A percentile compares a stretch with the other conserved stretches of the same genome.
Evolutionary conservation across 2,888 invertebrate genomes (phyloP).

Genomic region (Parnassius mnemosyne): DNA sequence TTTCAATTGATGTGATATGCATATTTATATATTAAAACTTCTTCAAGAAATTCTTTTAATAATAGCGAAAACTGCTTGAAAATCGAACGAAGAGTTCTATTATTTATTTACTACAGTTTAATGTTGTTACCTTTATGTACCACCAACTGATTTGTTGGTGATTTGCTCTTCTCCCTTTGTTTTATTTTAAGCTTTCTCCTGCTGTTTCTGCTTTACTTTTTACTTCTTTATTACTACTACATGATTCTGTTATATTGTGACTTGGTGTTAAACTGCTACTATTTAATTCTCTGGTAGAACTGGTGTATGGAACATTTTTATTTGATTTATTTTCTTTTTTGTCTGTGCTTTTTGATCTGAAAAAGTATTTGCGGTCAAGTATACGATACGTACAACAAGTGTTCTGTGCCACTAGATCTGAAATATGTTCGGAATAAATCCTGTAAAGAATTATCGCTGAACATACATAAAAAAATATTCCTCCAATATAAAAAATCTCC

Average conservation of each 20-base stretch:
- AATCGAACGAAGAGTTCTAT: too few species aligned
- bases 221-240: conserved; percentile 6
- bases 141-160: conserved; percentile 9
- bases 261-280: background rate
- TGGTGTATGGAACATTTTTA: conserved; percentile 1
- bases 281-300: background rate
- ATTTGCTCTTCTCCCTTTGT: conserved; percentile 24
- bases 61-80: too few species aligned
- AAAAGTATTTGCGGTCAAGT: background rate
- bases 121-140: conserved; percentile 1
- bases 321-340: background rate
- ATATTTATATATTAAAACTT: too few species aligned
- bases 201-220: background rate
- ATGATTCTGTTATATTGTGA: background rate
- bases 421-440: too few species aligned
- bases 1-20: too few species aligned
- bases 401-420: too few species aligned
- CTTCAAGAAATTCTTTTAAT: too few species aligned
- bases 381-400: too few species aligned
- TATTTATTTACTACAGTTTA: too few species aligned
- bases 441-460: too few species aligned
- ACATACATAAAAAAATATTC: too few species aligned
- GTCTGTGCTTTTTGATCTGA: background rate
- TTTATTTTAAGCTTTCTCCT: background rate
- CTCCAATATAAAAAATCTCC: too few species aligned